Base-by-base conservation (phyloP, 2,888 invertebrate species). In the Cryptocephalus moraei region DNA sequence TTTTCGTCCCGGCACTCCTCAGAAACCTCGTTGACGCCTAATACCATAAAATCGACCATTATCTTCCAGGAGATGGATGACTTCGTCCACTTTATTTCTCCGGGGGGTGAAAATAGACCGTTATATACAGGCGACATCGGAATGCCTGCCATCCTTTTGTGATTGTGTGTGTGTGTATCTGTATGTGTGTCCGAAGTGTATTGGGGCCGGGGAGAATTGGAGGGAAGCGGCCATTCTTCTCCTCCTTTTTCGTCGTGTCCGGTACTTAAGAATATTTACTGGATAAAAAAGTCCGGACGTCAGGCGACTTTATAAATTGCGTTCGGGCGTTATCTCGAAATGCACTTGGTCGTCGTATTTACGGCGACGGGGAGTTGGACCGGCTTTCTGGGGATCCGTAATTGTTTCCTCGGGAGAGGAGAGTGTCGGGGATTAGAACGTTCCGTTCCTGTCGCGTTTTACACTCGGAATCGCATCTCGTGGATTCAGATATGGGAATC, bases 221-320 rank as follows among this genome's bases (percentile, higher is more conserved):
- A 40, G 44, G 41, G 44, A 41, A 32, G 39, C 46, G 42, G 39
- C 44, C 39, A 42, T 45, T 47, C 49, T 44, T 44, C 45, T 45
- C 45, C 45, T 39, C 44, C 45, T 49, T 41, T 49, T 44, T 43
- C 46, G 65, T 63, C 62, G 62, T 64, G 62, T 68, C 66, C 68
- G 66, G 65, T 65, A 62, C 68, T 68, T 66, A 65, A 65, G 66
- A 64, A 66, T 65, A 67, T 68, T 67, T 67, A 67, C 65, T 62
- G 62, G 57, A 52, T 51, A 51, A 61, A 57, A 56, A 56, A 56
- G 54, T 51, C 50, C 48, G 49, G 56, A 54, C 52, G 56, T 54
- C 57, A 50, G 56, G 52, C 51, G 55, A 49, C 52, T 51, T 57
- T 57, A 59, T 58, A 54, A 56, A 58, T 53, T 54, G 56, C 36